Percentiles rank a stretch among this genome's conserved stretches.
Evolutionary conservation across 53 echinoderm and acorn worm genomes (phyloP).

Genomic region (Stichopus horrens): DNA sequence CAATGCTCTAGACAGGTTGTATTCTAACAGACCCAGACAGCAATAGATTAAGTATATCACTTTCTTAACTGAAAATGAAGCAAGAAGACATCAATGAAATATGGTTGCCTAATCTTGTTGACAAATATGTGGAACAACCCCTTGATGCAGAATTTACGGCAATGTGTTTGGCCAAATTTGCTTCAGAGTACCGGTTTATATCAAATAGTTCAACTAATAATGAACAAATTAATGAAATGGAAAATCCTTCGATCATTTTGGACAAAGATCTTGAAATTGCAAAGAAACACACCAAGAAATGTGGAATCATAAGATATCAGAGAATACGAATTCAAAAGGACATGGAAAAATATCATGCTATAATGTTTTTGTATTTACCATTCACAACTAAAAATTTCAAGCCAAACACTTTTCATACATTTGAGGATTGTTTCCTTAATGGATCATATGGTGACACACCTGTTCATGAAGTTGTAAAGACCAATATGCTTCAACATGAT

Average conservation of each 20-base stretch:
- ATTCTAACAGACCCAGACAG: constrained; percentile 48
- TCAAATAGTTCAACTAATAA: not conserved
- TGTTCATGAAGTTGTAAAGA: not conserved
- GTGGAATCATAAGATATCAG: constrained; percentile 2
- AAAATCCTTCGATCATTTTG: not conserved
- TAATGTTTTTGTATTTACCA: not conserved
- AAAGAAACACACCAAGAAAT: not conserved
- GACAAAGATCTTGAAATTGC: not conserved
- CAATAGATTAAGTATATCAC: constrained; percentile 28
- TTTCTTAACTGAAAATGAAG: constrained; percentile 31
- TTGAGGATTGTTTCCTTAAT: constrained; percentile 3
- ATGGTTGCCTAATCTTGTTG: constrained; percentile 7
- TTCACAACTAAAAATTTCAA: not conserved
- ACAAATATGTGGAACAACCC: constrained; percentile 32
- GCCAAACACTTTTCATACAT: not conserved
- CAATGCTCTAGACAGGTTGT: constrained; percentile 60
- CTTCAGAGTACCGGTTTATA: not conserved
- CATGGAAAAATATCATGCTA: not conserved
- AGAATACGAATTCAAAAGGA: constrained; percentile 11
- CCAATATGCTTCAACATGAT: not conserved
- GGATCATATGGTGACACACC: not conserved
- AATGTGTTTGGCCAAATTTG: constrained; percentile 21
- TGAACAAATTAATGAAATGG: not conserved
- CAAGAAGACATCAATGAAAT: constrained; percentile 42
- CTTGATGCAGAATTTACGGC: not conserved